Percentiles rank a stretch among this genome's conserved stretches.
These are phyloP conservation scores for Peribatodes rhomboidaria DNA, from an alignment of 2,888 invertebrate genomes.

Conservation along the genomic window DNA sequence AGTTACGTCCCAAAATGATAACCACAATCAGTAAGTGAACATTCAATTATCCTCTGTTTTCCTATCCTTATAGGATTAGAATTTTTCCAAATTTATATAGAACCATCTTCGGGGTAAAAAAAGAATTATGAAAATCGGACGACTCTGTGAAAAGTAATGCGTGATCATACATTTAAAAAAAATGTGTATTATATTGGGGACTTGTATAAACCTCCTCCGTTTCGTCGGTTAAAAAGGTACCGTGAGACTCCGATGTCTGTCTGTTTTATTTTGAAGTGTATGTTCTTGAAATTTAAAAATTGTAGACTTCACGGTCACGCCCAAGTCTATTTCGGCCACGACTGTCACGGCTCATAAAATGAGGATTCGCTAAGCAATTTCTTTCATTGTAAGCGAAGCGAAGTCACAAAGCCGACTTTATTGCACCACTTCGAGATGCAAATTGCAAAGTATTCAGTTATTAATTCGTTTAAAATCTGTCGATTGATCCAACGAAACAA, in stretches of 20 bases:
- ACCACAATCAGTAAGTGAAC: too few species aligned
- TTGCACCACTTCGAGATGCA: constrained; percentile 10
- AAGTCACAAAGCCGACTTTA: constrained; percentile 6
- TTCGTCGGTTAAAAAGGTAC: not conserved
- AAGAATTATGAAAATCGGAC: too few species aligned
- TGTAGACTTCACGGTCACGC: constrained; percentile 25
- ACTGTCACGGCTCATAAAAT: constrained; percentile 29
- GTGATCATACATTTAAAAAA: too few species aligned
- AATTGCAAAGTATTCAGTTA: constrained; percentile 7
- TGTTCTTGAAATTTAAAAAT: constrained; percentile 17
- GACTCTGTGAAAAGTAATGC: too few species aligned
- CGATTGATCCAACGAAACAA: constrained; percentile 7
- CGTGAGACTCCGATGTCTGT: too few species aligned
- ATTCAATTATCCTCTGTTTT: too few species aligned
- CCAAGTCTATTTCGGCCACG: constrained; percentile 18
- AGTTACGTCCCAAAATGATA: too few species aligned
- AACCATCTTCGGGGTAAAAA: too few species aligned
- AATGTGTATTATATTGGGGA: too few species aligned
- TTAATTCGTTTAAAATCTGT: not conserved
- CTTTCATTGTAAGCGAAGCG: constrained; percentile 2
- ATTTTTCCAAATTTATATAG: too few species aligned
- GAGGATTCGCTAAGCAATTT: constrained; percentile 23
- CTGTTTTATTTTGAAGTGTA: constrained; percentile 2
- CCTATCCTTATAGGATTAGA: too few species aligned
- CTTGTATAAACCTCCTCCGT: too few species aligned